Evolutionary conservation across 2,113 vertebrate genomes (phyloP).

Genomic region (Scolopax mira): DNA sequence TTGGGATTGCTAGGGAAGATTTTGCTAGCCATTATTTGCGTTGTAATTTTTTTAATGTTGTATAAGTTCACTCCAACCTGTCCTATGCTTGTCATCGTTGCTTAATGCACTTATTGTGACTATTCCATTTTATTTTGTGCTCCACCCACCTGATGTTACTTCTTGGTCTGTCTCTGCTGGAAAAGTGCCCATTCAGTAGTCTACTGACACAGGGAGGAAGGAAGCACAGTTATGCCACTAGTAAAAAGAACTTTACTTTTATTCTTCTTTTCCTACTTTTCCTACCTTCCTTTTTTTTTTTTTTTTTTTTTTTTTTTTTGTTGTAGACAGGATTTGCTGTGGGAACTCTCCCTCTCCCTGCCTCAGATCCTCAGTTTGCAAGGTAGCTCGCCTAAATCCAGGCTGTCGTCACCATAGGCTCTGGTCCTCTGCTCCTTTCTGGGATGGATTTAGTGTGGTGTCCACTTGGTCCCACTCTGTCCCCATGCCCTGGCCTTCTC

Average conservation of each 20-base stretch:
- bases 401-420: rapidly evolving
- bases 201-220: not conserved
- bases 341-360: not conserved
- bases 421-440: not conserved
- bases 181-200: not conserved
- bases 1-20: not conserved
- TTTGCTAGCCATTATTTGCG: not conserved
- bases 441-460: not conserved
- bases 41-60: not conserved
- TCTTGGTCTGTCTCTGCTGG: not conserved
- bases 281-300: no score
- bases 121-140: not conserved
- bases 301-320: not conserved
- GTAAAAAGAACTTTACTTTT: not conserved
- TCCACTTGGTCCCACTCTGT: not conserved
- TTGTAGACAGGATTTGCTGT: not conserved
- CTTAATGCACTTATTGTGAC: not conserved
- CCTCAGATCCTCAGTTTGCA: not conserved
- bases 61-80: not conserved
- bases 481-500: not conserved
- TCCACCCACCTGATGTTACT: not conserved
- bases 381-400: rapidly evolving
- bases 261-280: not conserved
- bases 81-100: not conserved
- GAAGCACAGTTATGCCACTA: not conserved